A percentile compares a stretch with the other conserved stretches of the same genome.
Conservation (phyloP, 2,797 vertebrate genomes). For the Adrianichthys oophorus region DNA sequence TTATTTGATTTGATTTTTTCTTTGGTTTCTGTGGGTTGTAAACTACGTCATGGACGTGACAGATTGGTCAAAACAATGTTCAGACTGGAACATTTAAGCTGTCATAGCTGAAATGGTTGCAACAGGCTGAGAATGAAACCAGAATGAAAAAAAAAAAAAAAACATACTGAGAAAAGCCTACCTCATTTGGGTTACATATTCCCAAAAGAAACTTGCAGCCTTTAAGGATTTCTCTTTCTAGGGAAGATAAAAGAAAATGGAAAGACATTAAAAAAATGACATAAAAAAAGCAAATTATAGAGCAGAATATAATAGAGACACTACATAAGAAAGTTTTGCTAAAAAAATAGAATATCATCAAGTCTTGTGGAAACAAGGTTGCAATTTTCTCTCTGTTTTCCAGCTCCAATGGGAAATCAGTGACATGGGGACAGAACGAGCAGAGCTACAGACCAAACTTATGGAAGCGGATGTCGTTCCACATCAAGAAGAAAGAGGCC, state of each 20-base stretch:
- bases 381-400: slow-evolving; percentile 16
- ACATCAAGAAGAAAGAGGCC: slow-evolving; percentile 93
- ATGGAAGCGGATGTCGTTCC: slow-evolving; percentile 95
- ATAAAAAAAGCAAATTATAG: slow-evolving; percentile 21
- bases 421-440: slow-evolving; percentile 92
- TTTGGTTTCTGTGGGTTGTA: too few relatives aligned
- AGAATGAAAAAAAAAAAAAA: slow-evolving; percentile 26
- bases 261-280: slow-evolving; percentile 33
- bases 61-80: background rate
- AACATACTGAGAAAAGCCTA: slow-evolving; percentile 46
- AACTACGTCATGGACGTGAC: background rate
- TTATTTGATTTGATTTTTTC: too few relatives aligned
- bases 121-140: slow-evolving; percentile 36
- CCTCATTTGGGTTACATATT: slow-evolving; percentile 70
- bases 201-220: slow-evolving; percentile 52
- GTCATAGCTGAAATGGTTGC: slow-evolving; percentile 36
- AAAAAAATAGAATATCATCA: slow-evolving; percentile 1
- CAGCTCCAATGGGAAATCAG: slow-evolving; percentile 95
- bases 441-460: slow-evolving; percentile 88
- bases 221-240: slow-evolving; percentile 68
- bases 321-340: slow-evolving; percentile 13
- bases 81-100: slow-evolving; percentile 4
- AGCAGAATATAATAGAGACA: slow-evolving; percentile 20
- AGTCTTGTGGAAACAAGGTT: background rate
- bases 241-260: slow-evolving; percentile 55